Evolutionary conservation across 30 jellyfish, hydroid and myxozoan genomes (phyloP).

Genomic region (Turritopsis rubra): DNA sequence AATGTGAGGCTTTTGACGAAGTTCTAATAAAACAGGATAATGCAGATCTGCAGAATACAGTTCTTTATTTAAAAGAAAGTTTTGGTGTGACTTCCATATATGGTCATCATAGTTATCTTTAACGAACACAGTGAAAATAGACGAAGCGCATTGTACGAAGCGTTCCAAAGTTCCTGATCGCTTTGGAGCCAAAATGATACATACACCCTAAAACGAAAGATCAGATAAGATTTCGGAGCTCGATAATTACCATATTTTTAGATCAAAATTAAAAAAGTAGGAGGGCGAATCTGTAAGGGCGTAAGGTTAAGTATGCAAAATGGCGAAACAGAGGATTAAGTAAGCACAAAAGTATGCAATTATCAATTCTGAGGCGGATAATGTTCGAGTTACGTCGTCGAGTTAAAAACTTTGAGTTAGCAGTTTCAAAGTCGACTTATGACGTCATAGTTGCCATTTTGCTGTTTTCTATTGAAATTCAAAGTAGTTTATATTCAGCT

Average conservation of each 20-base stretch:
- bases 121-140: conserved; percentile 5
- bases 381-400: too few relatives aligned
- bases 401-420: too few relatives aligned
- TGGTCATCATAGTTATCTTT: conserved; percentile 42
- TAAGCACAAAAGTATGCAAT: too few relatives aligned
- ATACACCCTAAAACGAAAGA: conserved; percentile 26
- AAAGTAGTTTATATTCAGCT: background rate
- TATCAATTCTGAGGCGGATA: too few relatives aligned
- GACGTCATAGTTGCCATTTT: too few relatives aligned
- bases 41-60: conserved; percentile 1
- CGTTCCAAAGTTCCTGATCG: conserved; percentile 31
- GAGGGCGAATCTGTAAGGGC: background rate
- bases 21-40: conserved; percentile 7
- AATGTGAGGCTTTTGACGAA: background rate
- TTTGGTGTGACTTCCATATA: conserved; percentile 37
- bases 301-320: background rate
- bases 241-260: too few relatives aligned
- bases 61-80: background rate
- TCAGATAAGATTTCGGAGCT: background rate
- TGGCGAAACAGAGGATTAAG: background rate
- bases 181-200: conserved; percentile 49
- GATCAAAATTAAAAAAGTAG: background rate
- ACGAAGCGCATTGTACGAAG: conserved; percentile 27
- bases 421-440: too few relatives aligned
- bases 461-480: too few relatives aligned